Evolutionary conservation across 2,797 vertebrate species (phyloP).

Genomic region (Pachyuromys duprasi): DNA sequence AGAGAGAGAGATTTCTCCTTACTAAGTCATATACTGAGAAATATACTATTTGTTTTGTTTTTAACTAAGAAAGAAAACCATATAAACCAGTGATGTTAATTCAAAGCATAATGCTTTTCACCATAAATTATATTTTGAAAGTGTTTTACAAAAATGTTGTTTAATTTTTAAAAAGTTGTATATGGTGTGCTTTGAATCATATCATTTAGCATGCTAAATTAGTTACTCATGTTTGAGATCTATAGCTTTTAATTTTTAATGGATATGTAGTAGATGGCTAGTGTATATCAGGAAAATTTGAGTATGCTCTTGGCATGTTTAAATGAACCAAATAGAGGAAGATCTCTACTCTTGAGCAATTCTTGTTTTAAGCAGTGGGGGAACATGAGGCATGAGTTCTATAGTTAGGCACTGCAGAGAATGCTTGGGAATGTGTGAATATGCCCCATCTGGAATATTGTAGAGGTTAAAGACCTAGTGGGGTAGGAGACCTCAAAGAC

Average conservation of each 20-base stretch:
- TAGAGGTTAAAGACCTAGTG: not conserved
- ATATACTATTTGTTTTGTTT: not conserved
- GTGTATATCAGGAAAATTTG: not conserved
- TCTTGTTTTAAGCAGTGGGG: not conserved
- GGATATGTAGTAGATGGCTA: not conserved
- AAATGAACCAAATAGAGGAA: not conserved
- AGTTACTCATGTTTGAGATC: not conserved
- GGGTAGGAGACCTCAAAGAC: not conserved
- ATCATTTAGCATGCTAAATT: constrained; percentile 24
- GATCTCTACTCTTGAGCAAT: not conserved
- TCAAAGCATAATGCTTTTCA: not conserved
- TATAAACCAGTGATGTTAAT: not conserved
- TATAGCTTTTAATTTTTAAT: constrained; percentile 9
- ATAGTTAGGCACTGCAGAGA: not conserved
- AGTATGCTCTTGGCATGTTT: not conserved
- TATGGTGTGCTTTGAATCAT: constrained; percentile 13
- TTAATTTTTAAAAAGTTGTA: not conserved
- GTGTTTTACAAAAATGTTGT: constrained; percentile 8
- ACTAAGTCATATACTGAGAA: not conserved
- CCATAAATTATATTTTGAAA: constrained; percentile 10
- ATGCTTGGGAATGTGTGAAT: not conserved
- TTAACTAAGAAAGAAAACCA: not conserved
- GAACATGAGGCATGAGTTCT: not conserved
- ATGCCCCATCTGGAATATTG: not conserved
- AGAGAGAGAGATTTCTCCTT: not conserved